Evolutionary conservation across 64 coral and sea anemone species (phyloP), one percentile per base, ranked within the genome.

Genomic region (Montipora foliosa): DNA sequence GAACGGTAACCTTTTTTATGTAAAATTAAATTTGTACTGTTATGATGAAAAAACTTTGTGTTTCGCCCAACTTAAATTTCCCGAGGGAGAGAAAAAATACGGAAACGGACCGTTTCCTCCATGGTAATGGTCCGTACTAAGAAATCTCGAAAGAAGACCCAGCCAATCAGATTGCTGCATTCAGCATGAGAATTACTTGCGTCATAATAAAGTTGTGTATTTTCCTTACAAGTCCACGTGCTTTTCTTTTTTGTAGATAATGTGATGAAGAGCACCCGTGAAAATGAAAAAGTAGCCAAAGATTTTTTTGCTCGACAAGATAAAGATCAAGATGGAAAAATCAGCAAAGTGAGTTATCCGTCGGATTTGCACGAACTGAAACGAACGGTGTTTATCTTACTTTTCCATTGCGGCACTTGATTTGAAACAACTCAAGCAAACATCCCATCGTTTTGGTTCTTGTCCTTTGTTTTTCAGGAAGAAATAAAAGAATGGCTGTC

Each of bases 401-500:
- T 57, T 57, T 57, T 8, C 53, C 53, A 11, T 37, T 37, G 53
- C 53, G 3, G 53, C 6, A 57, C 6, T 11, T 57, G 6, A 57
- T 57, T 37, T 11, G 53, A 57, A 57, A 57, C 53, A 57, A 68
- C 8, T 4, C 16, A 68, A 17, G 12, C 0, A 14, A 12, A 16
- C 16, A 13, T 68, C 12, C 12, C 16, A n/a, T 16, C 64, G 14
- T 4, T n/a, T 17, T 14, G 4, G 20, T 71, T 79, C 8, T 77
- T 77, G 11, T 77, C 15, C 15, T 77, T 77, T 16, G 16, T 77
- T 17, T 57, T 84, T 60, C 69, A 92, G 90, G 81, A 84, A 19
- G 90, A 92, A 74, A 61, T 92, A 20, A 77, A 49, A n/a, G 11
- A 17, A 10, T 92, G 90, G 90, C 21, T 92, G 44, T 4, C 10